Base-by-base conservation (phyloP, 2,888 invertebrate species). In the Acleris emargana region DNA sequence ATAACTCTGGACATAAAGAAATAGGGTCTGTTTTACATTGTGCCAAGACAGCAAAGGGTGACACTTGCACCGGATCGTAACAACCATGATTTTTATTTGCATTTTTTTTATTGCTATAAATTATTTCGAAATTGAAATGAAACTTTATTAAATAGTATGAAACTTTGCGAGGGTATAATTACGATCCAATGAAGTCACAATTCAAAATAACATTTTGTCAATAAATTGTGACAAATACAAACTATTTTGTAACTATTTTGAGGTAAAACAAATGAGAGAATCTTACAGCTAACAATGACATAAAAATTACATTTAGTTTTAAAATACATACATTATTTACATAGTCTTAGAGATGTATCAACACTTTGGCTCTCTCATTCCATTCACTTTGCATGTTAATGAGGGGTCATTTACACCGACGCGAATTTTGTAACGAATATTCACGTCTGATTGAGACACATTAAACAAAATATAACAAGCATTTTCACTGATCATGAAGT, bases 341-440 rank as follows among this genome's bases (percentile, higher is more conserved):
- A 91, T 69, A 70, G 78, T 81, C 83, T 80, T 77, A 77, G 81
- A 84, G 76, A 81, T 77, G 81, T 78, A 80, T 79, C 72, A 79
- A 84, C 80, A 89, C 87, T 89, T 90, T 90, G 89, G 89, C 87
- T 89, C 83, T 84, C 84, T 84, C 84, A 78, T 83, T 77, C 17
- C 72, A 75, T 75, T 71, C 71, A 70, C 67, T 62, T 71, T 69
- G 68, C 61, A 68, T 38, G 38, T 69, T 78, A 28, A n/a, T 61
- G 18, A 66, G 57, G 38, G 49, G 20, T 45, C 45, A 7, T 0
- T 20, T 17, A 45, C 13, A 64, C 59, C 52, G 53, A 28, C 54
- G 18, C 16, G 22, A 57, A 57, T 45, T 45, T n/a, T 5, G 17
- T n/a, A 45, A n/a, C 45, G 17, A n/a, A 45, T 45, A n/a, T 45